Percentiles rank a stretch among this genome's conserved stretches.
phyloP scores from a whole-genome alignment of 2,113 vertebrate species.

The Nannospalax galili region DNA sequence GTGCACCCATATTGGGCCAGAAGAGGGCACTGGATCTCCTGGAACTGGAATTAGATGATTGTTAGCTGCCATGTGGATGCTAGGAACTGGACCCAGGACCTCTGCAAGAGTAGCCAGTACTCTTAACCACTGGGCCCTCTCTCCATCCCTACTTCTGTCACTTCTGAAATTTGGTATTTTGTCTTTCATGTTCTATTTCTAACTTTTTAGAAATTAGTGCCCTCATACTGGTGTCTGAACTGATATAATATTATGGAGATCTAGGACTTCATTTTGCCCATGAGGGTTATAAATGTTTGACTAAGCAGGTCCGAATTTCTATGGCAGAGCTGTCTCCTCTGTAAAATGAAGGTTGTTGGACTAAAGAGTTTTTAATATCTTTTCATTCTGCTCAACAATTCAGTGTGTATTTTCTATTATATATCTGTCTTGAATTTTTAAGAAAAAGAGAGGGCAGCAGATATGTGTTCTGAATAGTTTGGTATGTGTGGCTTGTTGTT shows the following conservation, averaged over 20 bases:
- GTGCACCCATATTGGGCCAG: too few relatives aligned
- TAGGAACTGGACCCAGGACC: too few relatives aligned
- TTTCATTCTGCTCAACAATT: not conserved
- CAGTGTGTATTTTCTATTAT: not conserved
- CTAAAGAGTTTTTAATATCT: not conserved
- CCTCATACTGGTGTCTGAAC: not conserved
- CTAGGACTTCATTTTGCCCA: not conserved
- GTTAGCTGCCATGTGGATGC: too few relatives aligned
- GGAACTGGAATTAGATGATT: too few relatives aligned
- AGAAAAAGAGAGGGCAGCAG: not conserved
- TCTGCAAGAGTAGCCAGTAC: too few relatives aligned
- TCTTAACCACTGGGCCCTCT: not conserved
- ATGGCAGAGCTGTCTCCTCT: not conserved
- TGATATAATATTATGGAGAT: not conserved
- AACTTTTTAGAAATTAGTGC: not conserved
- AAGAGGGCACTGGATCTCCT: too few relatives aligned
- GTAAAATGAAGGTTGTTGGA: not conserved
- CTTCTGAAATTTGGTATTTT: not conserved
- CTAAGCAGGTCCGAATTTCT: not conserved
- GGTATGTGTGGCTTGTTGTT: not conserved
- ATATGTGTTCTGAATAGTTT: not conserved
- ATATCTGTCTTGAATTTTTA: constrained; percentile 30
- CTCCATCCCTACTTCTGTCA: not conserved
- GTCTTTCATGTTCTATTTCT: not conserved
- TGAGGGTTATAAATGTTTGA: not conserved